A percentile compares a stretch with the other conserved stretches of the same genome.
Evolutionary conservation across 35 echinoderm and acorn worm species (phyloP).

Genomic region (Ptychodera flava): DNA sequence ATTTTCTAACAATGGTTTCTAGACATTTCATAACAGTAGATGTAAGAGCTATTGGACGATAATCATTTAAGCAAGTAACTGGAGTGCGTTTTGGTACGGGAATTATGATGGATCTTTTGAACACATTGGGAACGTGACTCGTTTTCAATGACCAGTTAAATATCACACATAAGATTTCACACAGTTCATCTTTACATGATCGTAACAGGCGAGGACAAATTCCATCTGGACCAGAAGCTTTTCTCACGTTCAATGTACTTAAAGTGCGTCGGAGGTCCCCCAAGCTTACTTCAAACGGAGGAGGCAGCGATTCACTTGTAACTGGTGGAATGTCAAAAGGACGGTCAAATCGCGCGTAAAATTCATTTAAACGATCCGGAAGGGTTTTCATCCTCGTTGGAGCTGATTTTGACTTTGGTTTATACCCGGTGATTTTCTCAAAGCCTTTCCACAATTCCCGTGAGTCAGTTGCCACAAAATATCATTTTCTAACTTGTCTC

Average conservation of each 20-base stretch:
- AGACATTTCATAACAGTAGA: too few species aligned
- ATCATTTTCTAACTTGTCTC: conserved; percentile 8
- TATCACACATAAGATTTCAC: not conserved
- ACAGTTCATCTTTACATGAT: not conserved
- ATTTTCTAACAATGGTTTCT: too few species aligned
- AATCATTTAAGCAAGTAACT: too few species aligned
- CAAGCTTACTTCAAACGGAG: not conserved
- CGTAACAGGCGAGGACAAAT: not conserved
- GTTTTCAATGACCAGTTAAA: not conserved
- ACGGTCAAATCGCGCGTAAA: too few species aligned
- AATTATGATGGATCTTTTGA: not conserved
- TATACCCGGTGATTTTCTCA: conserved; percentile 6
- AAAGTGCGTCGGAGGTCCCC: not conserved
- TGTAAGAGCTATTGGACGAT: too few species aligned
- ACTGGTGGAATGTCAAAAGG: too few species aligned
- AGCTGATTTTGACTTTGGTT: not conserved
- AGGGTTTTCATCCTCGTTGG: not conserved
- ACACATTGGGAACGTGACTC: not conserved
- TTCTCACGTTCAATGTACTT: not conserved
- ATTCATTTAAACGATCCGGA: too few species aligned
- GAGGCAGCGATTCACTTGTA: not conserved
- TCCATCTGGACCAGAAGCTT: not conserved
- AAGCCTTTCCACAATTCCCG: conserved; percentile 17
- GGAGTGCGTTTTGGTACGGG: too few species aligned
- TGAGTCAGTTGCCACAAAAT: not conserved